Conservation (phyloP, 2,113 vertebrate genomes). For the Cyprinus carpio region DNA sequence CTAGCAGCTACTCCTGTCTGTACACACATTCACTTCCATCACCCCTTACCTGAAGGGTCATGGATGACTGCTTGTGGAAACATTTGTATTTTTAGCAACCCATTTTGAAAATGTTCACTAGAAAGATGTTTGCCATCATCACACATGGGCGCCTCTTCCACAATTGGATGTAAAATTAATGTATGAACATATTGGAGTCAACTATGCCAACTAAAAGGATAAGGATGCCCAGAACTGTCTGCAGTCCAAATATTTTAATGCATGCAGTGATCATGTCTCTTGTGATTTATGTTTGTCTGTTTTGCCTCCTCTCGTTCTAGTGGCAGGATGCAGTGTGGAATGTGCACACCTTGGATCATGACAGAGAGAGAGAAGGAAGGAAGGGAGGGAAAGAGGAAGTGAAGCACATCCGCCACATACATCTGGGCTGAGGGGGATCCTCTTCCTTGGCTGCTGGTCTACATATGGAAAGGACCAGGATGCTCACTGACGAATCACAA, state of each 20-base stretch:
- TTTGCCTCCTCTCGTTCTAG: conserved; percentile 4
- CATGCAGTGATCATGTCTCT: conserved; percentile 21
- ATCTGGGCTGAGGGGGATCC: conserved; percentile 22
- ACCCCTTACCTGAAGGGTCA: neutral
- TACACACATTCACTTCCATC: neutral
- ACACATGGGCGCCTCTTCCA: neutral
- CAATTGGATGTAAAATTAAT: neutral
- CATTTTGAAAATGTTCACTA: neutral
- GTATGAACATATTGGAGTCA: neutral
- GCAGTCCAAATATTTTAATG: neutral
- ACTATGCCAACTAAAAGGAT: neutral
- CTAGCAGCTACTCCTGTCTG: neutral
- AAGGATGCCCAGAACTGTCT: neutral
- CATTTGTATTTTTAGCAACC: conserved; percentile 15
- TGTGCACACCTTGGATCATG: conserved; percentile 48
- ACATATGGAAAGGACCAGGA: neutral
- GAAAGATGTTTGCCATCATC: neutral
- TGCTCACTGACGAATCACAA: neutral
- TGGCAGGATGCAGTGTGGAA: conserved; percentile 49
- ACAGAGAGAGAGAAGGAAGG: conserved; percentile 50
- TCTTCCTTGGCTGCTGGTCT: conserved; percentile 11
- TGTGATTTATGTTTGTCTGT: conserved; percentile 43
- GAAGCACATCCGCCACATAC: conserved; percentile 37
- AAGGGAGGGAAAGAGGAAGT: conserved; percentile 50
- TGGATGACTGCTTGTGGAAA: neutral